Conservation (phyloP, 2,113 vertebrate species). For the Misgurnus anguillicaudatus region DNA sequence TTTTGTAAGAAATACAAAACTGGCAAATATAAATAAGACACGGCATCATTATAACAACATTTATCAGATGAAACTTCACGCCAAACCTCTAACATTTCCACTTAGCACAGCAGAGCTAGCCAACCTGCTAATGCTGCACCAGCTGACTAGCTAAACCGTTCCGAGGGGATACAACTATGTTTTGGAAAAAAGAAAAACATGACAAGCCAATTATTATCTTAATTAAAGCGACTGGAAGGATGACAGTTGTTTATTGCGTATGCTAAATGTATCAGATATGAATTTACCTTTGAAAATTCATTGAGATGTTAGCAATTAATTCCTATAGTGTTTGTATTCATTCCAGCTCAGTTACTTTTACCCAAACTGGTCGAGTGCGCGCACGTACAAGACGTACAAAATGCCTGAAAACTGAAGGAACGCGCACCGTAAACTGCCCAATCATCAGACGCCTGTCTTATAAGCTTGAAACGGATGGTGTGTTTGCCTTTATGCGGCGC, state of each 20-base stretch:
- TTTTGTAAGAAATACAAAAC: background rate
- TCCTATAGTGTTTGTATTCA: constrained; percentile 57
- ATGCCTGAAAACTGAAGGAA: background rate
- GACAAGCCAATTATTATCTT: constrained; percentile 38
- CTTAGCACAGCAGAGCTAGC: constrained; percentile 13
- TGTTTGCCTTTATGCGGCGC: no score
- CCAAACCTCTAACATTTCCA: background rate
- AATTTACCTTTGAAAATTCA: constrained; percentile 60
- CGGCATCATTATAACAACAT: background rate
- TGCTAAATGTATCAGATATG: background rate
- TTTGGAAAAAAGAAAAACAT: constrained; percentile 11
- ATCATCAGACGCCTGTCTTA: no score
- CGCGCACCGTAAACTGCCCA: constrained; percentile 1
- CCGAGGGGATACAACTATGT: constrained; percentile 37
- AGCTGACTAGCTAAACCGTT: constrained; percentile 46
- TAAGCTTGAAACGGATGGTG: no score
- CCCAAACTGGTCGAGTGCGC: constrained; percentile 50
- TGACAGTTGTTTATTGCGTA: background rate
- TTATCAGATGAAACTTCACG: background rate
- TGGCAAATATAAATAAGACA: background rate
- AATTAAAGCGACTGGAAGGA: background rate
- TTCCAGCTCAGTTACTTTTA: constrained; percentile 59
- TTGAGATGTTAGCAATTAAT: constrained; percentile 50
- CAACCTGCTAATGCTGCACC: constrained; percentile 31
- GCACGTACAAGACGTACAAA: constrained; percentile 34